These are phyloP conservation scores for Oceanites oceanicus DNA, from an alignment of 2,113 vertebrate species.

Conservation along the genomic window DNA sequence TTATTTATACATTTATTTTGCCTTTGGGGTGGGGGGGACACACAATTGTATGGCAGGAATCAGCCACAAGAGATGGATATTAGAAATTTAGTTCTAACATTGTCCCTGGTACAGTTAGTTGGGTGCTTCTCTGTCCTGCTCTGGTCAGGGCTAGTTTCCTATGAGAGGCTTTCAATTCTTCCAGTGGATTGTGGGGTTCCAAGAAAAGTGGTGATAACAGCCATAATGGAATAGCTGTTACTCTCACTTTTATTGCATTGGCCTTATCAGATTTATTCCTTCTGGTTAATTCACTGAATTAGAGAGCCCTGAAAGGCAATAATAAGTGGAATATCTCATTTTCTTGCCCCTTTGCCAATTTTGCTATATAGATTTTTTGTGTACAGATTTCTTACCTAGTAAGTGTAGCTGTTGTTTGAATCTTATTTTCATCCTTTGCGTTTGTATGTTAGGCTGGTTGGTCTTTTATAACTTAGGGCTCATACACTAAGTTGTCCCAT, in stretches of 20 bases:
- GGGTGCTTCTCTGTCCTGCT: neutral
- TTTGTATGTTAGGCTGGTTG: neutral
- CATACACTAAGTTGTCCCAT: neutral
- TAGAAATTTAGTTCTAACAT: neutral
- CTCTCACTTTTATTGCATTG: neutral
- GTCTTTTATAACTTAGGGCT: neutral
- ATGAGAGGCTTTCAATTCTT: neutral
- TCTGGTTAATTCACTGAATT: neutral
- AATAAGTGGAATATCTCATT: neutral
- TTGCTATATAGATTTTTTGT: neutral
- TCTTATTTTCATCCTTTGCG: neutral
- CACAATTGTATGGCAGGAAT: neutral
- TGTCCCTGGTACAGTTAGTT: neutral
- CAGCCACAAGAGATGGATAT: neutral
- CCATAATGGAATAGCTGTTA: neutral
- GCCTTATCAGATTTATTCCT: neutral
- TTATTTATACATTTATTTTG: neutral
- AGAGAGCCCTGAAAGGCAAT: neutral
- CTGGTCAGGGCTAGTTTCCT: neutral
- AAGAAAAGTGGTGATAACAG: neutral
- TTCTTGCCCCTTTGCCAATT: neutral
- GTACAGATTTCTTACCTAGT: neutral
- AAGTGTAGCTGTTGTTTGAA: neutral
- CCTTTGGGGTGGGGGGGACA: fast-evolving
- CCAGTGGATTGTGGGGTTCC: neutral